A percentile compares a stretch with the other conserved stretches of the same genome.
These are phyloP conservation scores for Thymelicus acteon DNA, from an alignment of 2,888 invertebrate species.

Conservation along the genomic window DNA sequence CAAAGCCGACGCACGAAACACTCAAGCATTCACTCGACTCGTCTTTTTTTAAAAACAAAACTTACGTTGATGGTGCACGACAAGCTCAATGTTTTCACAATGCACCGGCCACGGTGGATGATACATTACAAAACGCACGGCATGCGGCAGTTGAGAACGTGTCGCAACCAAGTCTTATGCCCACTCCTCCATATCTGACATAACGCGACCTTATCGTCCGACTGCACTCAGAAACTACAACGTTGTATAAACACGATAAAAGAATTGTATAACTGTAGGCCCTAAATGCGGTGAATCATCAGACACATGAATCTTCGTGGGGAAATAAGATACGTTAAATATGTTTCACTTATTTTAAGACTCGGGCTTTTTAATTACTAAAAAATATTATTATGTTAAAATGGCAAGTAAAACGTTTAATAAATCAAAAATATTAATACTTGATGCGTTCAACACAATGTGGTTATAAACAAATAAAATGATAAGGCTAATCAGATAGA, in stretches of 20 bases:
- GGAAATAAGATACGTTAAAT: not conserved
- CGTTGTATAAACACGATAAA: conserved; percentile 26
- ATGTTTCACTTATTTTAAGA: not conserved
- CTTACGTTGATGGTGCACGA: conserved; percentile 42
- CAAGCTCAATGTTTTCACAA: conserved; percentile 46
- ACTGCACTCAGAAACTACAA: conserved; percentile 71
- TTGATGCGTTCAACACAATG: not conserved
- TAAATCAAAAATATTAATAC: no score
- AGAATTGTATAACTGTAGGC: conserved; percentile 59
- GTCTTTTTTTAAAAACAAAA: conserved; percentile 58
- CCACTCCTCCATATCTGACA: conserved; percentile 66
- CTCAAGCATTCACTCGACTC: conserved; percentile 50
- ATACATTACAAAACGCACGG: conserved; percentile 42
- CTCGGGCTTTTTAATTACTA: not conserved
- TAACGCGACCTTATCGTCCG: conserved; percentile 75
- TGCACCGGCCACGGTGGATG: conserved; percentile 48
- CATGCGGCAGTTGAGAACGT: conserved; percentile 31
- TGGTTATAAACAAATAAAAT: conserved; percentile 27
- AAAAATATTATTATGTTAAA: not conserved
- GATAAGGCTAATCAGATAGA: conserved; percentile 28
- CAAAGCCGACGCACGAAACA: conserved; percentile 53
- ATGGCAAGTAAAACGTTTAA: no score
- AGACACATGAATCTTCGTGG: not conserved
- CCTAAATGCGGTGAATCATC: not conserved
- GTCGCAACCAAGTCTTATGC: conserved; percentile 62